These are phyloP conservation scores for Drosophila sproati DNA, from an alignment of 1,140 invertebrate species.

Conservation along the genomic window DNA sequence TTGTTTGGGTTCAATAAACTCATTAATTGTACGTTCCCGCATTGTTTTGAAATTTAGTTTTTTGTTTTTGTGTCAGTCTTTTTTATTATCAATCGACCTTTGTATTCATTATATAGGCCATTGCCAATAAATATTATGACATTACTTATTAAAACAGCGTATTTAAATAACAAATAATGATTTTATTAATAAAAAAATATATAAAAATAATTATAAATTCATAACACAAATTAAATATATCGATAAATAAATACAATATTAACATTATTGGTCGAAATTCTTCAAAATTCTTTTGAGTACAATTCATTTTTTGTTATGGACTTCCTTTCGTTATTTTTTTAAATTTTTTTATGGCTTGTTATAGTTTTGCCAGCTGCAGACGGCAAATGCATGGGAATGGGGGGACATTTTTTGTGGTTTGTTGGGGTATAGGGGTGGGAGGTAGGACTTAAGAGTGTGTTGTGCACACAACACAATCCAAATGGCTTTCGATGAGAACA, in stretches of 20 bases:
- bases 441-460: constrained; percentile 28
- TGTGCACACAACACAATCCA: constrained; percentile 31
- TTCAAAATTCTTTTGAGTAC: constrained; percentile 38
- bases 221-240: constrained; percentile 64
- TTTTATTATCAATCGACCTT: constrained; percentile 56
- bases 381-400: constrained; percentile 66
- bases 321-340: constrained; percentile 51
- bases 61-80: constrained; percentile 31
- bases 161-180: constrained; percentile 69
- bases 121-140: constrained; percentile 3
- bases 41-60: constrained; percentile 31
- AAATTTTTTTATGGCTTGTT: constrained; percentile 63
- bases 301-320: constrained; percentile 24
- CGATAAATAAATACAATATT: constrained; percentile 75
- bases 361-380: constrained; percentile 55
- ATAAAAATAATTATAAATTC: constrained; percentile 48
- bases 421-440: constrained; percentile 22
- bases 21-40: constrained; percentile 58
- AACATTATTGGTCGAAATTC: constrained; percentile 56
- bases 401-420: constrained; percentile 21
- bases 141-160: background rate
- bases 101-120: constrained; percentile 11
- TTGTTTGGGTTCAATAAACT: constrained; percentile 57
- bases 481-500: constrained; percentile 63
- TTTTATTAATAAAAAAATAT: constrained; percentile 59